Conservation (phyloP, 1,140 invertebrate genomes). For the Lasioglossum albipes region DNA sequence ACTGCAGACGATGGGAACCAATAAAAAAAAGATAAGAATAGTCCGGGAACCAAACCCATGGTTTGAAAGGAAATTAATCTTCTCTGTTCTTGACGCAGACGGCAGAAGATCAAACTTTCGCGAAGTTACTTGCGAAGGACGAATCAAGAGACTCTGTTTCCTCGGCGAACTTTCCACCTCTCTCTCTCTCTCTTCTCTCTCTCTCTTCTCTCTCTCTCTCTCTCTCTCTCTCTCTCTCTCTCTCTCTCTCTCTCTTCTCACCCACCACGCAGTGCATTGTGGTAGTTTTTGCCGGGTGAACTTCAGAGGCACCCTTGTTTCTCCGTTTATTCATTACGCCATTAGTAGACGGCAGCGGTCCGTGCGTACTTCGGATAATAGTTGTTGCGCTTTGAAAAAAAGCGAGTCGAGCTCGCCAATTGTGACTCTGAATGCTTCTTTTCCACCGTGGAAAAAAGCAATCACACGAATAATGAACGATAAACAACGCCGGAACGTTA, state of each 20-base stretch:
- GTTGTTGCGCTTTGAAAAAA: not conserved
- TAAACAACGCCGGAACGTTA: not conserved
- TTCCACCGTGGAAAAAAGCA: too few species aligned
- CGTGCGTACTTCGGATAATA: not conserved
- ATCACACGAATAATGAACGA: not conserved
- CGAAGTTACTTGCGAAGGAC: slow-evolving; percentile 8
- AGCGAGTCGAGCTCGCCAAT: not conserved
- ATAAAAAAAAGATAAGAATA: not conserved
- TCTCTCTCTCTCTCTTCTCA: too few species aligned
- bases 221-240: too few species aligned
- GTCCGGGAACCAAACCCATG: not conserved
- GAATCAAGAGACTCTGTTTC: not conserved
- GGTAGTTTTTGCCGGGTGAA: not conserved
- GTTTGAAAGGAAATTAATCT: slow-evolving; percentile 30
- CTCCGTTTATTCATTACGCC: slow-evolving; percentile 21
- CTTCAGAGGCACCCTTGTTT: not conserved
- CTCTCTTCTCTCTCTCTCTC: too few species aligned
- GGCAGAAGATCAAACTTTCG: not conserved
- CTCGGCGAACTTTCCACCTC: not conserved
- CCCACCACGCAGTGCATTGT: too few species aligned
- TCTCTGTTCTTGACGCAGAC: not conserved
- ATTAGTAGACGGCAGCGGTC: slow-evolving; percentile 22
- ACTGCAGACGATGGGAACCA: not conserved
- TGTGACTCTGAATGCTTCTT: not conserved
- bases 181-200: too few species aligned